A percentile compares a stretch with the other conserved stretches of the same genome.
Conservation (phyloP, 2,113 vertebrate genomes). For the Carlito syrichta region DNA sequence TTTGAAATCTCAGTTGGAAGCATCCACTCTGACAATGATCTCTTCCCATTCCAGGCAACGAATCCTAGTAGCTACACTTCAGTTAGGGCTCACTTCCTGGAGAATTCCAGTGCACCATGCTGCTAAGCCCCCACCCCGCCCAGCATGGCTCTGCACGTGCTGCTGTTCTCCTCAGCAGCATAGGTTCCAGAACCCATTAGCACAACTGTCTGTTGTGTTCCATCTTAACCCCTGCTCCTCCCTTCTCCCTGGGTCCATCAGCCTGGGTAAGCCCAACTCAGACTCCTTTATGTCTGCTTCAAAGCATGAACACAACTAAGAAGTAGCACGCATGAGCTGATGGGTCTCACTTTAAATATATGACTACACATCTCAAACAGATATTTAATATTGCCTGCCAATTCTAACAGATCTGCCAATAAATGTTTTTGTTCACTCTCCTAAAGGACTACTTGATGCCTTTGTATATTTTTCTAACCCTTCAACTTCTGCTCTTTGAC, state of each 20-base stretch:
- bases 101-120: not conserved
- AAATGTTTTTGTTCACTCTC: not conserved
- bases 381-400: not conserved
- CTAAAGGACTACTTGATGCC: not conserved
- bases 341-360: not conserved
- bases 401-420: not conserved
- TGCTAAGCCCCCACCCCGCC: not conserved
- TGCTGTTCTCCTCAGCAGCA: not conserved
- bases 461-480: not conserved
- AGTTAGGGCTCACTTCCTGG: not conserved
- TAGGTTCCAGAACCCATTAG: not conserved
- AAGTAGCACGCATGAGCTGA: not conserved
- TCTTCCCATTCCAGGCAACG: not conserved
- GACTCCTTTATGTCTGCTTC: not conserved
- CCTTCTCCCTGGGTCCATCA: not conserved
- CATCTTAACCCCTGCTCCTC: not conserved
- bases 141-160: too few relatives aligned
- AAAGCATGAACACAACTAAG: not conserved
- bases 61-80: too few relatives aligned
- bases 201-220: fast-evolving
- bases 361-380: not conserved
- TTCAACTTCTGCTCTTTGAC: not conserved
- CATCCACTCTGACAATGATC: not conserved
- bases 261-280: not conserved
- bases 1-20: not conserved